Base-by-base conservation (phyloP, 2,113 vertebrate genomes). In the Gymnorhina tibicen region DNA sequence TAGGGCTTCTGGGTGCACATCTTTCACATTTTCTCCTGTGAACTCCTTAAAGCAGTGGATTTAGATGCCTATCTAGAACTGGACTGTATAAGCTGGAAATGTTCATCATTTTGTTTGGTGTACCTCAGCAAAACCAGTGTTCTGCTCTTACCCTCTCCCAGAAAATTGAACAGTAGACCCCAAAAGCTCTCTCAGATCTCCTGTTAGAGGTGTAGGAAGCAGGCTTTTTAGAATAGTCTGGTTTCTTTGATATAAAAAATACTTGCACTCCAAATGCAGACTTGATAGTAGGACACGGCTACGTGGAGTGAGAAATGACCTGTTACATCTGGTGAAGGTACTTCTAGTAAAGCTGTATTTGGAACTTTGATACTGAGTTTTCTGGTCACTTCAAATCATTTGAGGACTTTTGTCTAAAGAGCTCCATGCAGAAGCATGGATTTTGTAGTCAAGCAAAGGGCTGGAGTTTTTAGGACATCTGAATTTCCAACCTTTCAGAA, bases 1-100 rank as follows among this genome's bases (percentile, higher is more conserved):
- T 55, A 76, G 24, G 80, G 79, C 86, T 79, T 69, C 62, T 89
- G 41, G 60, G 49, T 66, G 41, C 11, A 6, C 77, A 59, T 90
- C 28, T 94, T 96, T 66, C 52, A 67, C 37, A 19, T 91, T 92
- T 96, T 88, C 70, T 95, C 91, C 42, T 10, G 17, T 90, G 64
- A 96, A 39, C n/a, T 59, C 77, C 87, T 94, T 91, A 59, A 91
- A 92, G 49, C 46, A 27, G 35, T 90, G 81, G 44, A 80, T 94
- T 91, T 93, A 87, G 60, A 24, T 69, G 49, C 41, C 55, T 92
- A 7, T 94, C 56, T 91, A 49, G 41, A 67, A 63, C 77, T 69
- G 52, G 59, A 76, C 75, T 55, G 10, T 81, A 70, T 79, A 87
- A 94, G 47, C 50, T 85, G 41, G 33, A 84, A 72, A 70, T 37